Evolutionary conservation across 1,140 invertebrate species (phyloP).

Genomic region (Bombus huntii): DNA sequence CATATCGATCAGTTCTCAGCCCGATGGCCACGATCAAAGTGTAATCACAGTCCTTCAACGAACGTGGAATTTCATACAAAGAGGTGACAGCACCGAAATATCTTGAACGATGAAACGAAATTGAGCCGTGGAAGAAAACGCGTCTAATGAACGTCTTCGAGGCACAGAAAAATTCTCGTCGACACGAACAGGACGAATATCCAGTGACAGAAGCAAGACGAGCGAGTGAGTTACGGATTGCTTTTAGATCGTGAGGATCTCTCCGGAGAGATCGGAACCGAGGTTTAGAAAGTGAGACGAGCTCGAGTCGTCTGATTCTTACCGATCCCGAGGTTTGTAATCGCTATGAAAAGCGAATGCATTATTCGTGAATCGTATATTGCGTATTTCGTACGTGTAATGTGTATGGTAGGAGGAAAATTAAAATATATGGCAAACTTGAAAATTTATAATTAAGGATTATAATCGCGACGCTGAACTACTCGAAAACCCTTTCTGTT

Average conservation of each 20-base stretch:
- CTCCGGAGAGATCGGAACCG: conserved; percentile 38
- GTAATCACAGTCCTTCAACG: too few relatives aligned
- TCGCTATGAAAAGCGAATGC: not conserved
- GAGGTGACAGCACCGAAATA: not conserved
- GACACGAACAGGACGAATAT: conserved; percentile 3
- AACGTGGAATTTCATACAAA: too few relatives aligned
- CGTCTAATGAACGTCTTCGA: conserved; percentile 40
- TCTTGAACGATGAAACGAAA: not conserved
- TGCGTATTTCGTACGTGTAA: too few relatives aligned
- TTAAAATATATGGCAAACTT: too few relatives aligned
- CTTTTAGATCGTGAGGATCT: conserved; percentile 48
- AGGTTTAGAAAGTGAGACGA: conserved; percentile 58
- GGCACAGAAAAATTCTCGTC: conserved; percentile 21
- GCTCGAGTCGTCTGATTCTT: conserved; percentile 5
- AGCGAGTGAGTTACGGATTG: conserved; percentile 47
- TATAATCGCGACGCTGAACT: too few relatives aligned
- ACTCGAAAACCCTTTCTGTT: not conserved
- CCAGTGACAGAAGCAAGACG: conserved; percentile 27
- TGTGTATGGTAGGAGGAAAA: too few relatives aligned
- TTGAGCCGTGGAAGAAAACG: not conserved
- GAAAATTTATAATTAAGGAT: too few relatives aligned
- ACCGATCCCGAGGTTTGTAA: conserved; percentile 1
- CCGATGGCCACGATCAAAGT: not conserved
- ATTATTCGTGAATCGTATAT: not conserved
- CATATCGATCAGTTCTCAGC: too few relatives aligned